Conservation (phyloP, 2,888 invertebrate species). For the Alcis repandata region DNA sequence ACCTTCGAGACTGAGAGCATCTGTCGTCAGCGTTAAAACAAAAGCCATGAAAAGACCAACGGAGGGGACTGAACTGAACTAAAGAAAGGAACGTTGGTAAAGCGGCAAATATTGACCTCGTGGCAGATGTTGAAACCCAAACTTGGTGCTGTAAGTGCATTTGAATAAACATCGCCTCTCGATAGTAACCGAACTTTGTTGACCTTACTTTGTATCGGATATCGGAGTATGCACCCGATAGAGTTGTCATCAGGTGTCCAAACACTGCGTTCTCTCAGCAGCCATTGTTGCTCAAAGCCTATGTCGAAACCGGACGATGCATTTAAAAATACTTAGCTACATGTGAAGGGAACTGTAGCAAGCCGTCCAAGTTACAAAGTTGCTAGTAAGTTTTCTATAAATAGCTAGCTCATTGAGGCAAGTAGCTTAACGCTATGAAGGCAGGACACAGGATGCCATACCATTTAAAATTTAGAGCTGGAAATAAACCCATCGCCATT, state of each 20-base stretch:
- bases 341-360: constrained; percentile 30
- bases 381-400: constrained; percentile 38
- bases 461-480: constrained; percentile 60
- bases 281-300: constrained; percentile 40
- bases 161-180: constrained; percentile 82
- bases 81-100: constrained; percentile 73
- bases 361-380: constrained; percentile 29
- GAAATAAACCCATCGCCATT: constrained; percentile 66
- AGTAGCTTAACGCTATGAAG: constrained; percentile 45
- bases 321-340: constrained; percentile 36
- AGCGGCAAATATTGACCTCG: constrained; percentile 85
- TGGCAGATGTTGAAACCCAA: constrained; percentile 83
- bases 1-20: constrained; percentile 44
- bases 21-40: constrained; percentile 53
- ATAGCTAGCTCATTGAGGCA: constrained; percentile 35
- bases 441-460: constrained; percentile 48
- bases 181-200: constrained; percentile 80
- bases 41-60: constrained; percentile 62
- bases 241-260: constrained; percentile 79
- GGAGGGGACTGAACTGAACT: constrained; percentile 59
- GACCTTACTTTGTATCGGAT: constrained; percentile 80
- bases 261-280: constrained; percentile 55
- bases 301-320: constrained; percentile 38
- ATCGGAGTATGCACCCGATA: constrained; percentile 67
- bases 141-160: constrained; percentile 80